Conservation (phyloP, 1,140 invertebrate species). For the Trichonephila inaurata region DNA sequence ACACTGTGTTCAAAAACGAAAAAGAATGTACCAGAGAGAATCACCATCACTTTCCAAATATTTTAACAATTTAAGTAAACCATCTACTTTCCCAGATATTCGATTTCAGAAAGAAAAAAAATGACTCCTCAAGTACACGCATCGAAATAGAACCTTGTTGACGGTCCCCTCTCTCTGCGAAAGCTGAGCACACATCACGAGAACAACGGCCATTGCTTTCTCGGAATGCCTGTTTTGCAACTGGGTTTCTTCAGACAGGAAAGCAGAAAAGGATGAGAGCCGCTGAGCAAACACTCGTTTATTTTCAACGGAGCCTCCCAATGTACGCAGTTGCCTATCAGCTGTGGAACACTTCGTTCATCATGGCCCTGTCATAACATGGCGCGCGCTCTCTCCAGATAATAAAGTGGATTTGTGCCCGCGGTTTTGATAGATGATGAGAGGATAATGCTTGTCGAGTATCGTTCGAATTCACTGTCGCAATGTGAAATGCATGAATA, state of each 20-base stretch:
- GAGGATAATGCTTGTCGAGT: too few species aligned
- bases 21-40: too few species aligned
- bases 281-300: conserved; percentile 30
- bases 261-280: background rate
- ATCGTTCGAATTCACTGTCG: too few species aligned
- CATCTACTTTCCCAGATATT: too few species aligned
- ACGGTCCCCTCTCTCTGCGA: background rate
- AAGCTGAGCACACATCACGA: conserved; percentile 40
- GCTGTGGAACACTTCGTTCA: conserved; percentile 21
- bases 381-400: background rate
- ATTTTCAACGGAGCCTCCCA: conserved; percentile 6
- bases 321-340: conserved; percentile 21
- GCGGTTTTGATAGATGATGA: too few species aligned
- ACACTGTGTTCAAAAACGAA: too few species aligned
- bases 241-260: conserved; percentile 34
- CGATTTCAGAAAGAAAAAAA: too few species aligned
- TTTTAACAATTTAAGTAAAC: too few species aligned
- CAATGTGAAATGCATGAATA: too few species aligned
- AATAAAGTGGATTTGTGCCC: too few species aligned
- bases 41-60: too few species aligned
- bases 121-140: too few species aligned
- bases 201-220: conserved; percentile 25
- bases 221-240: conserved; percentile 33
- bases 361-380: background rate
- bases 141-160: background rate